Percentiles rank a stretch among this genome's conserved stretches.
phyloP scores from a whole-genome alignment of 2,888 invertebrate species.

The Chydorus sphaericus region DNA sequence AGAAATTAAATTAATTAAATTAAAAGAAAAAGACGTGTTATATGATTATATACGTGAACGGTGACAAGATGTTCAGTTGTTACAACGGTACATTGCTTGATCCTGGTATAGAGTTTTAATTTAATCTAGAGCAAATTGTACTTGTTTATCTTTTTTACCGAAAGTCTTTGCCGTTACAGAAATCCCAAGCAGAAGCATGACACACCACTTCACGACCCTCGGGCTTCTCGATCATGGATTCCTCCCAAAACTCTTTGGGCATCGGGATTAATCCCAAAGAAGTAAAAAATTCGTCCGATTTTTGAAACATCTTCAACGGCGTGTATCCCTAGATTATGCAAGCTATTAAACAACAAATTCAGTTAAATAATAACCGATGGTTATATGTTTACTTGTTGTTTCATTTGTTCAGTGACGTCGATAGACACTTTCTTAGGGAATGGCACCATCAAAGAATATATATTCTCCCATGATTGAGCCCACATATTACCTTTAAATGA shows the following conservation, averaged over 20 bases:
- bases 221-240: conserved; percentile 69
- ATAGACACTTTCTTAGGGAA: conserved; percentile 44
- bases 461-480: conserved; percentile 61
- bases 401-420: conserved; percentile 59
- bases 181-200: conserved; percentile 82
- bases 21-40: background rate
- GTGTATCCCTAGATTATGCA: conserved; percentile 53
- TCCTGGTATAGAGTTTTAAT: conserved; percentile 36
- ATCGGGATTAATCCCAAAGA: conserved; percentile 25
- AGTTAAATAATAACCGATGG: background rate
- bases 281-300: conserved; percentile 71
- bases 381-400: conserved; percentile 37
- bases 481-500: conserved; percentile 56
- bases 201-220: conserved; percentile 57
- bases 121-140: background rate
- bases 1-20: background rate
- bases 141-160: conserved; percentile 32
- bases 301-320: conserved; percentile 58
- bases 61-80: conserved; percentile 71
- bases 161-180: conserved; percentile 64
- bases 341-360: background rate
- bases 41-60: conserved; percentile 27
- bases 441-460: conserved; percentile 52
- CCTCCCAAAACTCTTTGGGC: conserved; percentile 53
- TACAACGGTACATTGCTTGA: conserved; percentile 75